Percentiles rank a stretch among this genome's conserved stretches.
Conservation (phyloP, 1,140 invertebrate species). For the Neocloeon triangulifer region DNA sequence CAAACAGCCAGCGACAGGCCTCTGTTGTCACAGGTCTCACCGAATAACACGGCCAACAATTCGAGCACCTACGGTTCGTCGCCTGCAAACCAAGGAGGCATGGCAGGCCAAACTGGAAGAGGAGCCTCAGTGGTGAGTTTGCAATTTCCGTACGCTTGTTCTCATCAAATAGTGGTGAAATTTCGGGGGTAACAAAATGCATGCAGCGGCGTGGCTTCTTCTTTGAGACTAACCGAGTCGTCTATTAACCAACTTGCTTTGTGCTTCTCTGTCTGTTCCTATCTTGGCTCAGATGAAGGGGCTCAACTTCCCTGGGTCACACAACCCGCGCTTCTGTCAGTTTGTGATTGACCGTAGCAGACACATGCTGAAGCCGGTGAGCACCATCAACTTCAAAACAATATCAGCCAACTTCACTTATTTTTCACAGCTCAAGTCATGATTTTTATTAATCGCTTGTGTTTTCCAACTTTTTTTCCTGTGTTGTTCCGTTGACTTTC, state of each 20-base stretch:
- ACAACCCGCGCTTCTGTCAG: conserved; percentile 81
- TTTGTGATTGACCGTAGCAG: conserved; percentile 83
- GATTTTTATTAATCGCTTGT: too few species aligned
- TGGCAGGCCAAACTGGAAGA: conserved; percentile 63
- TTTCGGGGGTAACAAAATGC: too few species aligned
- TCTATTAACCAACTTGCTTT: background rate
- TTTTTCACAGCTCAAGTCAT: too few species aligned
- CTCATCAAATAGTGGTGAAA: too few species aligned
- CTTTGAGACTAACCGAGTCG: background rate
- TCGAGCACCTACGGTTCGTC: conserved; percentile 13
- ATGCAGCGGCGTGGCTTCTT: too few species aligned
- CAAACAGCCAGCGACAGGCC: conserved; percentile 60
- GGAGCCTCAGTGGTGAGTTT: conserved; percentile 73
- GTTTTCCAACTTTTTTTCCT: too few species aligned
- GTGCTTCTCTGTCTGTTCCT: conserved; percentile 9
- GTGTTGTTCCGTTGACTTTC: too few species aligned
- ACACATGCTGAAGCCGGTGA: conserved; percentile 85
- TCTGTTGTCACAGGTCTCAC: conserved; percentile 18
- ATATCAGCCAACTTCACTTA: too few species aligned
- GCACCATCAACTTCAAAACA: too few species aligned
- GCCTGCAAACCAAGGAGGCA: conserved; percentile 29
- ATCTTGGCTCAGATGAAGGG: conserved; percentile 65
- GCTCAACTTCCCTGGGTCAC: conserved; percentile 80
- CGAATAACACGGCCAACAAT: conserved; percentile 5
- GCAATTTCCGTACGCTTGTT: too few species aligned